These are phyloP conservation scores for Scytalopus superciliaris DNA, from an alignment of 2,113 vertebrate species.

Conservation along the genomic window DNA sequence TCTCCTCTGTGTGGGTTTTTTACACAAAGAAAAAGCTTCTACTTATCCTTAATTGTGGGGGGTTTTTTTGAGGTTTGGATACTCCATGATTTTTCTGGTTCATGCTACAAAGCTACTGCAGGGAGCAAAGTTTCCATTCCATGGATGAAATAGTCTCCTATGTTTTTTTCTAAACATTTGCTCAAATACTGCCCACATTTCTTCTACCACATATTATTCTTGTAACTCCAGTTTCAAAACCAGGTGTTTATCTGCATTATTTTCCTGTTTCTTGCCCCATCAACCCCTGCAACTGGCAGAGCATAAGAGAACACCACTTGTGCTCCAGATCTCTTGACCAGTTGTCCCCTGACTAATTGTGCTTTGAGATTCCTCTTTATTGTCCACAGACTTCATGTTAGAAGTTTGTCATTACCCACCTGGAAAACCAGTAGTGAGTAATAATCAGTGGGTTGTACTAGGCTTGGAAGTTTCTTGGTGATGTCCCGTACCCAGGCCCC, in stretches of 20 bases:
- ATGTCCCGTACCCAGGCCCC: neutral
- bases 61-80: neutral
- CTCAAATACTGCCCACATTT: neutral
- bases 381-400: neutral
- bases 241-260: neutral
- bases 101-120: neutral
- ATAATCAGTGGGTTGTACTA: neutral
- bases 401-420: neutral
- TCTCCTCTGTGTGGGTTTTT: neutral
- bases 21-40: neutral
- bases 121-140: neutral
- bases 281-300: neutral
- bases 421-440: neutral
- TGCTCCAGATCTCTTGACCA: neutral
- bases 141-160: fast-evolving
- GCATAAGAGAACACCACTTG: neutral
- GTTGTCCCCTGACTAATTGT: too few relatives aligned
- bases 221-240: neutral
- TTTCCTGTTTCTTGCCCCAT: neutral
- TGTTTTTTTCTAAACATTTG: neutral
- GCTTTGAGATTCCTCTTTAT: neutral
- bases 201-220: neutral
- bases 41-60: neutral
- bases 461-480: neutral
- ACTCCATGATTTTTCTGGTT: neutral